A percentile compares a stretch with the other conserved stretches of the same genome.
Conservation (phyloP, 2,888 invertebrate species). For the Sphecodes monilicornis region DNA sequence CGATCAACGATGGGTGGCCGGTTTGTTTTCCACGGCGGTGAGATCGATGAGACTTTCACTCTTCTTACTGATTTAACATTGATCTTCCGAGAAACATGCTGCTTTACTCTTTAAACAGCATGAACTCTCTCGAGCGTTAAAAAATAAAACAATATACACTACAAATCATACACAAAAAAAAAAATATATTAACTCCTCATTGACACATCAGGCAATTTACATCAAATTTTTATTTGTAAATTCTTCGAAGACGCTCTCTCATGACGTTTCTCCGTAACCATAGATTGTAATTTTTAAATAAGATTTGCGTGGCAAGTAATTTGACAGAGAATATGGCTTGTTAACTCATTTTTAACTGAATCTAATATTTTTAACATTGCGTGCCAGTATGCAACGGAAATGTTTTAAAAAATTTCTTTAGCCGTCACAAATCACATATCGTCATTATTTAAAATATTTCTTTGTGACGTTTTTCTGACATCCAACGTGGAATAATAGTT, state of each 20-base stretch:
- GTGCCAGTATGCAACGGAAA: too few species aligned
- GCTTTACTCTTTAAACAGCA: neutral
- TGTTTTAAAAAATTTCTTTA: too few species aligned
- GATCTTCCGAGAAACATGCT: neutral
- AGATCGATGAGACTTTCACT: constrained; percentile 6
- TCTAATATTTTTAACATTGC: neutral
- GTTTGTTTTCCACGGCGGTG: constrained; percentile 67
- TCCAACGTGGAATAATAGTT: neutral
- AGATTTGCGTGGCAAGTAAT: too few species aligned
- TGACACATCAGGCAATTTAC: too few species aligned
- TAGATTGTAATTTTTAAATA: too few species aligned
- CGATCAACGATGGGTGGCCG: constrained; percentile 67
- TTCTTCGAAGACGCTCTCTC: neutral
- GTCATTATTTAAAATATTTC: too few species aligned
- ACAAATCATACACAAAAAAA: neutral
- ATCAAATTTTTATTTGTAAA: neutral
- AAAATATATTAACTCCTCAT: too few species aligned
- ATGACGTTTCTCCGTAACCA: too few species aligned
- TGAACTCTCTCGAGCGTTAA: neutral
- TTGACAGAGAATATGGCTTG: too few species aligned
- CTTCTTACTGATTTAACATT: neutral
- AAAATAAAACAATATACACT: neutral
- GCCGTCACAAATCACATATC: neutral
- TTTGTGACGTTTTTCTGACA: too few species aligned
- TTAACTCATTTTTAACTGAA: neutral